Evolutionary conservation across 2,113 vertebrate species (phyloP).

Genomic region (Pelobates fuscus): DNA sequence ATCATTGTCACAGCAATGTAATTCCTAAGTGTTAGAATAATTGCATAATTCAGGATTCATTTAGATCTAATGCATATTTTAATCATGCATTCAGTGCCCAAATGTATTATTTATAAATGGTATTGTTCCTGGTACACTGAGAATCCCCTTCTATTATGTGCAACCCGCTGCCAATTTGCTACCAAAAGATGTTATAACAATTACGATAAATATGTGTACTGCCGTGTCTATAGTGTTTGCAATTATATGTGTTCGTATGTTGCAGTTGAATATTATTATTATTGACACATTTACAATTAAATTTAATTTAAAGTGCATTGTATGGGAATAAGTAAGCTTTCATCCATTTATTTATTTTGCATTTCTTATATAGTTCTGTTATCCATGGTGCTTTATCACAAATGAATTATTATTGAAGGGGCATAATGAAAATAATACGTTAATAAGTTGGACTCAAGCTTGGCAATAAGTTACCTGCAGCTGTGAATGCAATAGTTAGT

Average conservation of each 20-base stretch:
- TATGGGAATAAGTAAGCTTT: no score
- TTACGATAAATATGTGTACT: not conserved
- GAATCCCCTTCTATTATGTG: not conserved
- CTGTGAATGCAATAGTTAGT: no score
- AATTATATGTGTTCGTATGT: not conserved
- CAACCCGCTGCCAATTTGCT: not conserved
- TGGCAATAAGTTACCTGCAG: no score
- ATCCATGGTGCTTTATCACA: no score
- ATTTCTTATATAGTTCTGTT: no score
- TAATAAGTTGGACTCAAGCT: no score
- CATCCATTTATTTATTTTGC: no score
- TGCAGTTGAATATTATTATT: no score
- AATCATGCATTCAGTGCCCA: not conserved
- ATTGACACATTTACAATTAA: no score
- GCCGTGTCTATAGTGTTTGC: not conserved
- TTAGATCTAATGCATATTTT: not conserved
- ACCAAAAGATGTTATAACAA: not conserved
- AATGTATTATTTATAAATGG: conserved; percentile 4
- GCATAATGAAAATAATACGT: no score
- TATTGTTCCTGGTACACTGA: not conserved
- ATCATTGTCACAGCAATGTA: not conserved
- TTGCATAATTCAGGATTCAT: not conserved
- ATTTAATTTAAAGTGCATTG: no score
- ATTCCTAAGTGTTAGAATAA: not conserved
- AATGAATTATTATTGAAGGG: no score